Base-by-base conservation (phyloP, 2,888 invertebrate genomes). In the Archips xylosteana region DNA sequence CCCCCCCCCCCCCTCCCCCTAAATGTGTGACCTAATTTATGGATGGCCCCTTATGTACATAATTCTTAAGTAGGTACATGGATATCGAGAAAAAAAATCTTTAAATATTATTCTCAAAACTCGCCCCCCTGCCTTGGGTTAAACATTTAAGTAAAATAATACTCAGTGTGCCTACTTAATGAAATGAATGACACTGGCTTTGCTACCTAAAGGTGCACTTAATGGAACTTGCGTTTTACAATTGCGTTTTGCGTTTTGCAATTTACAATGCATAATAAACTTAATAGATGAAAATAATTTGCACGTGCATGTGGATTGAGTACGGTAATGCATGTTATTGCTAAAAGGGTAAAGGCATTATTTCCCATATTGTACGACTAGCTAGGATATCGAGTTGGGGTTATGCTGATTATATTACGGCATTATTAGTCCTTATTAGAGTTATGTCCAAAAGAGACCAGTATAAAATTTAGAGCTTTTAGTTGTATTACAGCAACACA, bases 291-390 rank as follows among this genome's bases (percentile, higher is more conserved):
- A 61, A 49, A 49, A 63, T 72, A 68, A 64, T 60, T 63, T 68
- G 73, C 73, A 73, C 64, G 68, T 69, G 73, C 63, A 73, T 69
- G 68, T 34, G 42, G 62, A 59, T 34, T 65, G 47, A n/a, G n/a
- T 51, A 54, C 54, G 0, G 2, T 54, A 23, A 54, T 54, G 23
- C 23, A 54, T 51, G 13, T 51, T 15, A 54, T 54, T 23, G 12
- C 12, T 45, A 45, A 63, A 47, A 10, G 8, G 32, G 45, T 12
- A 12, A 45, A 12, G 45, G 10, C 12, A 45, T 12, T 45, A 45
- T 45, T 39, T 4, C 39, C 39, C 39, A 39, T 39, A 39, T 6
- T 39, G 6, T 39, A 39, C 39, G 4, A 39, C 6, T 39, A 39
- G 39, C 5, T 39, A 3, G 39, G 5, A 39, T 39, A 6, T 39